Evolutionary conservation across 2,797 vertebrate genomes (phyloP).

Genomic region (Alcedo atthis): DNA sequence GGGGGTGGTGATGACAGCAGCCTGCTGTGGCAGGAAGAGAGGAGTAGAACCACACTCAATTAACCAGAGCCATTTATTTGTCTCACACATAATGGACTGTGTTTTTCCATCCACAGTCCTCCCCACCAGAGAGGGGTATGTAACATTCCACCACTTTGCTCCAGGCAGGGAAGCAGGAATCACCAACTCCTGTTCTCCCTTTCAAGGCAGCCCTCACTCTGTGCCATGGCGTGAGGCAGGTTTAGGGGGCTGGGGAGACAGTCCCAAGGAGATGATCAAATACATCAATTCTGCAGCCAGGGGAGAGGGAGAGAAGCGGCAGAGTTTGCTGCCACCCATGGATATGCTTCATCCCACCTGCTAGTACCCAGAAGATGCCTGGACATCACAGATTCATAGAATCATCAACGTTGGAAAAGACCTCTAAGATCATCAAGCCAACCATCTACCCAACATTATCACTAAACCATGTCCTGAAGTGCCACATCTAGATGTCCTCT

Average conservation of each 20-base stretch:
- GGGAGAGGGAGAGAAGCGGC: neutral
- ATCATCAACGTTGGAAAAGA: too few species aligned
- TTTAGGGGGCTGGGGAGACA: neutral
- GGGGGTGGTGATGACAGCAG: neutral
- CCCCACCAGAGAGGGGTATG: neutral
- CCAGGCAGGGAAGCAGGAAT: neutral
- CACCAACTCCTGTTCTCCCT: neutral
- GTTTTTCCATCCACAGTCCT: neutral
- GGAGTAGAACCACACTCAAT: neutral
- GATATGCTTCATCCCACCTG: neutral
- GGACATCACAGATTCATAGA: too few species aligned
- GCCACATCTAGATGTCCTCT: too few species aligned
- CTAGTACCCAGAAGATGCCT: neutral
- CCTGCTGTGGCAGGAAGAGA: neutral
- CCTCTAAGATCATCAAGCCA: too few species aligned
- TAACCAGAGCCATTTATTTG: slow-evolving; percentile 13
- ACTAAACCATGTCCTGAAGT: too few species aligned
- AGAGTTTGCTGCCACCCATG: neutral
- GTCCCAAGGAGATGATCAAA: neutral
- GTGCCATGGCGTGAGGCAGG: neutral
- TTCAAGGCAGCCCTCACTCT: neutral
- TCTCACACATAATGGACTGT: fast-evolving
- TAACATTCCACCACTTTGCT: neutral
- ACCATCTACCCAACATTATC: too few species aligned
- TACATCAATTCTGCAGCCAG: neutral